Evolutionary conservation across 53 echinoderm and acorn worm species (phyloP), one percentile per base, ranked within the genome.

Genomic region (Echinometra lucunter): DNA sequence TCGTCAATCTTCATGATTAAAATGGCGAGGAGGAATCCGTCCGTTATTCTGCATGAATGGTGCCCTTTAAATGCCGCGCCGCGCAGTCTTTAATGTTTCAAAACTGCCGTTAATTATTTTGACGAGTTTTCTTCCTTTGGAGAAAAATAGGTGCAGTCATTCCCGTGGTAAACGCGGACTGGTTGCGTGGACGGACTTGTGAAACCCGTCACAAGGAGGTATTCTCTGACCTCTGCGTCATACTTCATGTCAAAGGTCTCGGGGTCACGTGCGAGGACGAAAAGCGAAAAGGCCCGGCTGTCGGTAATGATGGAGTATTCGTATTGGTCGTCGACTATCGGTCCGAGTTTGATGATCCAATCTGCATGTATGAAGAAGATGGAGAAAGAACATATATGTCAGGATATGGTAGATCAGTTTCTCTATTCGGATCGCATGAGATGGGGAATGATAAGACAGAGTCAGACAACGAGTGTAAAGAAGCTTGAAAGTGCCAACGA

Each of bases 201-300:
- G 88, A 97, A 97, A 16, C 97, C 96, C 27, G 90, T 95, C 88
- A 96, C 57, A 1, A 69, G 55, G 56, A 97, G 82, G 88, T 95
- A 97, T 44, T 94, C 95, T 56, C 93, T 23, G 57, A 96, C 91
- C 92, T 97, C 97, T 16, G 66, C 94, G 7, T 97, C 96, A 56
- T 97, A 97, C 25, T 57, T 57, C 21, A n/a, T 74, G 75, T 95
- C 83, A 91, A 93, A 97, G 23, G 2, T 94, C 37, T 66, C 88
- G 44, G 88, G 92, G 91, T 97, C 95, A 74, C 96, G 96, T 9
- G 88, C 97, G 23, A 97, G 94, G n/a, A 97, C 95, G 81, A 97
- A 97, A 60, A 97, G 91, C n/a, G 66, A 15, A 2, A 91, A 37
- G 17, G 69, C 69, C 6, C 19, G 49, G 78, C 45, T 91, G 94